A percentile compares a stretch with the other conserved stretches of the same genome.
Conservation (phyloP, 2,113 vertebrate genomes). For the Salvelinus alpinus region DNA sequence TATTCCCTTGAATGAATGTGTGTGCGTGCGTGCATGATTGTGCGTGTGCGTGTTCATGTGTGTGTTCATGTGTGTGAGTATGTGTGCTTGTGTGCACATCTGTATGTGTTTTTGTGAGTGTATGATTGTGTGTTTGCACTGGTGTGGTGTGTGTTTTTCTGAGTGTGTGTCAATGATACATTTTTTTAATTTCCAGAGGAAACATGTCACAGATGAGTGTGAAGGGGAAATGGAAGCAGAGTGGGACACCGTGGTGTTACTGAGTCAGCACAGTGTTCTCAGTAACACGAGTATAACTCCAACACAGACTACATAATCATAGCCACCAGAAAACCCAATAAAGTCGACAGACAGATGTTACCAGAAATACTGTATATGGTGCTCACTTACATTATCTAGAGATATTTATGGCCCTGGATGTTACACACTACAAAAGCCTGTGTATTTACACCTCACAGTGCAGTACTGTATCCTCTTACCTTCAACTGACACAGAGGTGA, state of each 20-base stretch:
- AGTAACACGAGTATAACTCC: constrained; percentile 52
- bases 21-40: background rate
- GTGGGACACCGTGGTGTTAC: constrained; percentile 57
- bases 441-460: background rate
- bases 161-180: background rate
- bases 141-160: background rate
- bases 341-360: background rate
- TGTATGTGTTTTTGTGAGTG: background rate
- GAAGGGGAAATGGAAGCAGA: constrained; percentile 63
- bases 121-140: background rate
- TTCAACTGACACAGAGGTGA: constrained; percentile 74
- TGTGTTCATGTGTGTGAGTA: background rate
- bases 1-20: no score
- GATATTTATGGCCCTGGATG: background rate
- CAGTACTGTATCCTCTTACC: constrained; percentile 64
- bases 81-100: background rate
- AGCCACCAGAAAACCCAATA: background rate
- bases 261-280: constrained; percentile 67
- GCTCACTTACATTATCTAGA: background rate
- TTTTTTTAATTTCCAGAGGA: constrained; percentile 66
- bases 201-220: constrained; percentile 68
- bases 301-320: constrained; percentile 21
- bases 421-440: no score
- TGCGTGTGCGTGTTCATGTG: background rate
- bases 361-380: background rate